phyloP scores from a whole-genome alignment of 2,113 vertebrate species.

The Candoia aspera region DNA sequence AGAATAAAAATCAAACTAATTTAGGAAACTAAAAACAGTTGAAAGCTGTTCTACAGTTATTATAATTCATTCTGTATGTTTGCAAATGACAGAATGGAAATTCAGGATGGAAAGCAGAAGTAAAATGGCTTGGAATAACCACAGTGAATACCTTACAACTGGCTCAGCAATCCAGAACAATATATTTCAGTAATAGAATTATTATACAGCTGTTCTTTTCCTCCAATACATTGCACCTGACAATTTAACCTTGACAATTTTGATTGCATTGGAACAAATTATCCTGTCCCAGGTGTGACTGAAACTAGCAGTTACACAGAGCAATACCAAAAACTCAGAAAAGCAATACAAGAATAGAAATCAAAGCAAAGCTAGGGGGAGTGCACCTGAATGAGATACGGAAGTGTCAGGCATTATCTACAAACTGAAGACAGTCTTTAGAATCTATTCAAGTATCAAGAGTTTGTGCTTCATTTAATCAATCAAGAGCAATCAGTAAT shows the following conservation, averaged over 20 bases:
- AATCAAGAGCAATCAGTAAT: neutral
- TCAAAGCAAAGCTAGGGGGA: neutral
- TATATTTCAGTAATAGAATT: neutral
- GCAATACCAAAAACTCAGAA: neutral
- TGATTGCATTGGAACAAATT: neutral
- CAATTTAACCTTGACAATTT: neutral
- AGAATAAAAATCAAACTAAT: neutral
- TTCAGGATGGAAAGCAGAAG: neutral
- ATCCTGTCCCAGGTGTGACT: neutral
- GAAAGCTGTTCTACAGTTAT: neutral
- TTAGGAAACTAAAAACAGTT: neutral
- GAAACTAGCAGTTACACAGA: neutral
- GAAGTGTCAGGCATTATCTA: neutral
- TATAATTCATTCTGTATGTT: neutral
- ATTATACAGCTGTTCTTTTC: neutral
- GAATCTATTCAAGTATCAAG: neutral
- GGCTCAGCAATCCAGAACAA: neutral
- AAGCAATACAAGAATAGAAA: neutral
- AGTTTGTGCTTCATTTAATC: neutral
- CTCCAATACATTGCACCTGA: neutral
- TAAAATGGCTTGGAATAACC: neutral
- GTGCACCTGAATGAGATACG: neutral
- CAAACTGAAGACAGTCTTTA: neutral
- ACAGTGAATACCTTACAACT: neutral
- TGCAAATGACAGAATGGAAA: neutral